phyloP scores from a whole-genome alignment of 2,888 invertebrate genomes.

The Drosophila anomelani region DNA sequence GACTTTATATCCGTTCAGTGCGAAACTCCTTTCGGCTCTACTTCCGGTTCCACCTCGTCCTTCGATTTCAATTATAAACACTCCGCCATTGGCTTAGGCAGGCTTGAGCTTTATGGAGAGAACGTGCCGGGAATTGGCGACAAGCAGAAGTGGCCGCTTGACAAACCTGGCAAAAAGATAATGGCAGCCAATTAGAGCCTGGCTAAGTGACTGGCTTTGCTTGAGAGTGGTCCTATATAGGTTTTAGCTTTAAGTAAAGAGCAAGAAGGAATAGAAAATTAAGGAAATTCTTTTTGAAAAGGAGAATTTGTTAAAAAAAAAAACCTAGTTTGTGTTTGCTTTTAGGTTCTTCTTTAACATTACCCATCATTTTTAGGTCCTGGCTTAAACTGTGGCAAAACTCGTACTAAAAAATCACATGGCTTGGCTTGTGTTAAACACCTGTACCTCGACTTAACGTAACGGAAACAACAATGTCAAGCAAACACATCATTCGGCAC shows the following conservation, averaged over 20 bases:
- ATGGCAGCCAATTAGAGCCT: conserved; percentile 26
- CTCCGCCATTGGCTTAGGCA: conserved; percentile 61
- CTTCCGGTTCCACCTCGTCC: conserved; percentile 15
- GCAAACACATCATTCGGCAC: conserved; percentile 19
- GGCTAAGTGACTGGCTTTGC: conserved; percentile 7
- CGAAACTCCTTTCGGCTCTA: conserved; percentile 33
- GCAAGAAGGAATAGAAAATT: too few species aligned
- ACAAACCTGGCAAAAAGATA: conserved; percentile 39
- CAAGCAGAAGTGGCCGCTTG: conserved; percentile 50
- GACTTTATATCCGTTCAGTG: conserved; percentile 60
- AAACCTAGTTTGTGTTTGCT: too few species aligned
- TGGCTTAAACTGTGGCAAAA: not conserved
- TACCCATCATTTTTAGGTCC: not conserved
- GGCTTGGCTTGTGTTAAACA: conserved; percentile 1
- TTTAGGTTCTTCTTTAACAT: not conserved
- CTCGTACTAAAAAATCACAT: conserved; percentile 4
- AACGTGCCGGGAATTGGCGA: conserved; percentile 57
- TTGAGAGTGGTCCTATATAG: not conserved
- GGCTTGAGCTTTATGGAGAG: conserved; percentile 55
- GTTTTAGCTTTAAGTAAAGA: not conserved
- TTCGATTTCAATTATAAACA: conserved; percentile 66
- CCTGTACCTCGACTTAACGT: conserved; percentile 5
- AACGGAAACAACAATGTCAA: conserved; percentile 19
- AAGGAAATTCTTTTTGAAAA: not conserved
- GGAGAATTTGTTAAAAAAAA: too few species aligned